Conservation (phyloP, 2,888 invertebrate species). For the Apamea anceps region DNA sequence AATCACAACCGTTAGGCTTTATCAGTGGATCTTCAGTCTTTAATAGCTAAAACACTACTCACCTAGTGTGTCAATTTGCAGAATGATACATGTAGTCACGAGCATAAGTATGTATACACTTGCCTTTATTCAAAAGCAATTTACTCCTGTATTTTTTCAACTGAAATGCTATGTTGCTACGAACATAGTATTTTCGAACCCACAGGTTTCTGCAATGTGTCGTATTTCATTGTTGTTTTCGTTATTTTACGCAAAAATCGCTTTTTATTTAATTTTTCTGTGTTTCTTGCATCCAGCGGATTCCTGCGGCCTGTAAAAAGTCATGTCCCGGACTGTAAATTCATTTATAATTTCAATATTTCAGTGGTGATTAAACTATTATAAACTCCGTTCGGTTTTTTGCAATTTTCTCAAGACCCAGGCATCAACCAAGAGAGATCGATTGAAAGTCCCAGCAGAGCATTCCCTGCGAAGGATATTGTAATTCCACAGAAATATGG, state of each 20-base stretch:
- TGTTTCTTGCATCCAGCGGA: not conserved
- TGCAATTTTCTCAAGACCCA: not conserved
- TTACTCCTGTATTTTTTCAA: too few relatives aligned
- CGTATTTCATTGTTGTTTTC: too few relatives aligned
- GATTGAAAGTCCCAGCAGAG: not conserved
- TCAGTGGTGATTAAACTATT: not conserved
- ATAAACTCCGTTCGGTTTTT: not conserved
- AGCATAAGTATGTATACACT: too few relatives aligned
- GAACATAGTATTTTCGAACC: too few relatives aligned
- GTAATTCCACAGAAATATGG: slow-evolving; percentile 34
- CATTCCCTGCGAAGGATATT: slow-evolving; percentile 19
- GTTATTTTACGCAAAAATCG: too few relatives aligned
- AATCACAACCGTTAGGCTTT: not conserved
- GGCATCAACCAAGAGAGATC: not conserved
- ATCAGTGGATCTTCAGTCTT: not conserved
- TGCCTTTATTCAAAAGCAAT: too few relatives aligned
- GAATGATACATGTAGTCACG: not conserved
- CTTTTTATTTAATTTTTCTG: not conserved
- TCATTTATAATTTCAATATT: not conserved
- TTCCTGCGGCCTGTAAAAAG: not conserved
- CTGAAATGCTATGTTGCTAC: too few relatives aligned
- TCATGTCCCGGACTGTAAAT: not conserved
- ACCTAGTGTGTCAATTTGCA: not conserved
- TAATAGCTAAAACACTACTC: not conserved
- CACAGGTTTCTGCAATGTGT: too few relatives aligned